Base-by-base conservation (phyloP, 2,888 invertebrate genomes). In the Balanococcus diminutus region DNA sequence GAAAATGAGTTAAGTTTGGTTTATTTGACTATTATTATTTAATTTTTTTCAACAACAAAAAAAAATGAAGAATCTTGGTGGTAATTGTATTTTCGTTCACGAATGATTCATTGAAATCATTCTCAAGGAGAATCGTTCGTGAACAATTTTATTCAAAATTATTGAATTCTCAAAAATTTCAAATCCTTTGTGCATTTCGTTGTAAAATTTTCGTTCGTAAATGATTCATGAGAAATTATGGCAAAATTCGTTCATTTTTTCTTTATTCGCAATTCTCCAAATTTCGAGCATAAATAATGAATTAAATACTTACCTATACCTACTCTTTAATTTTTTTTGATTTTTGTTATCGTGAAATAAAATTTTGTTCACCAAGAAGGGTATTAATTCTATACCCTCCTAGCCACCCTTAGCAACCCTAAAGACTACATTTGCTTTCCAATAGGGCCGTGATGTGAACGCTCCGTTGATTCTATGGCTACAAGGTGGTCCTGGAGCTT, bases 401-500 rank as follows among this genome's bases (percentile, higher is more conserved):
- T n/a, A n/a, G n/a, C n/a, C n/a, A n/a, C n/a, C n/a, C n/a, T n/a
- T n/a, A n/a, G n/a, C n/a, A n/a, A n/a, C n/a, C n/a, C n/a, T n/a
- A n/a, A n/a, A n/a, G n/a, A n/a, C n/a, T n/a, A n/a, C n/a, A n/a
- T 31, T 81, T 81, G 19, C 36, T 19, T 6, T 28, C 9, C 16
- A 14, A 61, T 51, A 56, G 82, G 19, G 32, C 19, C 9, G 22
- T 1, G 14, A 19, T 2, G 19, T 36, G 9, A 88, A 89, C 36
- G 91, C 91, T 3, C 93, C 92, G 0, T 93, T 96, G 0, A 90
- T 96, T 0, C 90, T 96, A 5, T 96, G 96, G 96, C 91, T 96
- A 3, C 95, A 96, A 90, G 96, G 96, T 14, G 96, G 96, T 0
- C 96, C 96, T 0, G 96, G 96, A 0, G 95, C 95, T 0, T 92